A percentile compares a stretch with the other conserved stretches of the same genome.
phyloP scores from a whole-genome alignment of 64 coral and sea anemone genomes.

The Montipora sp. region DNA sequence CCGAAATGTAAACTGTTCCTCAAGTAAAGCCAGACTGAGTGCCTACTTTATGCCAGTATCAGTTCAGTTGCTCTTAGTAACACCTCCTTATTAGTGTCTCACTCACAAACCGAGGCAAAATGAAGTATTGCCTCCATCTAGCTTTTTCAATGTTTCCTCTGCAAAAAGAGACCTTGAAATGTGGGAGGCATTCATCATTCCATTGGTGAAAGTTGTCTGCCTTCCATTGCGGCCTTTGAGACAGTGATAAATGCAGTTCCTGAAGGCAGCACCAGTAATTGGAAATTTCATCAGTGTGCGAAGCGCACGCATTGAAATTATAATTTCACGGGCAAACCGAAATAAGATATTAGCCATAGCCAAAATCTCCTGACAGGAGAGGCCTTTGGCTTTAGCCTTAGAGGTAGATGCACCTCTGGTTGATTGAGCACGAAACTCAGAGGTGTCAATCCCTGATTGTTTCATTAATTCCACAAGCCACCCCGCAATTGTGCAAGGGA shows the following conservation, averaged over 20 bases:
- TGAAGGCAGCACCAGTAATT: not conserved
- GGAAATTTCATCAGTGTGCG: not conserved
- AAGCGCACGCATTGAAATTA: too few species aligned
- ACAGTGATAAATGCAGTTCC: not conserved
- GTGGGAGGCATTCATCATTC: not conserved
- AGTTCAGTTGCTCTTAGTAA: too few species aligned
- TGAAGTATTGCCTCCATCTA: not conserved
- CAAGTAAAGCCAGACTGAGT: too few species aligned
- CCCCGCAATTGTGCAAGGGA: too few species aligned
- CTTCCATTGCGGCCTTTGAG: not conserved
- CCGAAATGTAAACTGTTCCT: too few species aligned
- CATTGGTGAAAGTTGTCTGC: not conserved
- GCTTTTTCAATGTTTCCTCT: not conserved
- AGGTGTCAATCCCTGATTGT: not conserved
- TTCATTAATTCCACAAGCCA: not conserved
- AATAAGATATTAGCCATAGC: too few species aligned
- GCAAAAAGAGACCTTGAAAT: not conserved
- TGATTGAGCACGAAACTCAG: not conserved
- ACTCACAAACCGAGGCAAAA: too few species aligned
- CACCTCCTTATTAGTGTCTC: too few species aligned
- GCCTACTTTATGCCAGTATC: too few species aligned
- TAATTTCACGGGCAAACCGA: too few species aligned
- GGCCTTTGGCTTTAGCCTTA: not conserved
- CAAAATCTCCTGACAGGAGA: not conserved
- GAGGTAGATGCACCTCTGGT: not conserved